A percentile compares a stretch with the other conserved stretches of the same genome.
Conservation (phyloP, 2,888 invertebrate species). For the Hirtodrosophila cameraria region DNA sequence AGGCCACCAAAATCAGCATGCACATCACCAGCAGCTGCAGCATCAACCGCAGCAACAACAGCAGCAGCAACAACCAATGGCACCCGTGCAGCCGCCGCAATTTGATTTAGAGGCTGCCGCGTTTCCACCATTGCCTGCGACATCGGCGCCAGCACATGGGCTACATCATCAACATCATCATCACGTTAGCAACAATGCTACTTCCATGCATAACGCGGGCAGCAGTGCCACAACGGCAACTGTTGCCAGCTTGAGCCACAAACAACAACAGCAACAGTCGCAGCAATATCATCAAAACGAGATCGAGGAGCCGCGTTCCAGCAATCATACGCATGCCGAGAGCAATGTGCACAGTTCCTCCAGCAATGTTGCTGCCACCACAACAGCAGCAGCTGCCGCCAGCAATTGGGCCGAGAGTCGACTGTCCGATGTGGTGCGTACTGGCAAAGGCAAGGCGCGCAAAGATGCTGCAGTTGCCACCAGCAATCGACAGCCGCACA, state of each 20-base stretch:
- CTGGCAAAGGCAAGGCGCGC: conserved; percentile 78
- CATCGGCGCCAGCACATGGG: conserved; percentile 62
- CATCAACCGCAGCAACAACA: conserved; percentile 78
- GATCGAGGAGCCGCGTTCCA: conserved; percentile 54
- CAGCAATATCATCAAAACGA: conserved; percentile 79
- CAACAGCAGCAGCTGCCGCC: conserved; percentile 3
- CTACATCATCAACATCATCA: conserved; percentile 31
- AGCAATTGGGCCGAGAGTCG: conserved; percentile 86
- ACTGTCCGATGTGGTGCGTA: conserved; percentile 91
- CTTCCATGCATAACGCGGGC: conserved; percentile 57
- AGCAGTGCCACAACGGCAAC: conserved; percentile 42
- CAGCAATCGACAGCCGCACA: conserved; percentile 53
- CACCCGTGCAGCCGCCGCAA: conserved; percentile 86
- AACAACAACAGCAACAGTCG: conserved; percentile 36
- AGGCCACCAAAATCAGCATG: conserved; percentile 68
- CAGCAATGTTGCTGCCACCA: conserved; percentile 26
- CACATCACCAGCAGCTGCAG: conserved; percentile 70
- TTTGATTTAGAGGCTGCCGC: conserved; percentile 92
- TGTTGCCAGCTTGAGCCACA: conserved; percentile 33
- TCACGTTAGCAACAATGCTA: conserved; percentile 29
- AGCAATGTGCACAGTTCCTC: conserved; percentile 73
- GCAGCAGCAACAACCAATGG: conserved; percentile 77
- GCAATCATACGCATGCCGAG: conserved; percentile 58
- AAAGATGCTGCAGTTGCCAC: conserved; percentile 72
- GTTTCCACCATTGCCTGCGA: conserved; percentile 91